Evolutionary conservation across 2,888 invertebrate genomes (phyloP), one percentile per base, ranked within the genome.

Genomic region (Lasioglossum malachurum): DNA sequence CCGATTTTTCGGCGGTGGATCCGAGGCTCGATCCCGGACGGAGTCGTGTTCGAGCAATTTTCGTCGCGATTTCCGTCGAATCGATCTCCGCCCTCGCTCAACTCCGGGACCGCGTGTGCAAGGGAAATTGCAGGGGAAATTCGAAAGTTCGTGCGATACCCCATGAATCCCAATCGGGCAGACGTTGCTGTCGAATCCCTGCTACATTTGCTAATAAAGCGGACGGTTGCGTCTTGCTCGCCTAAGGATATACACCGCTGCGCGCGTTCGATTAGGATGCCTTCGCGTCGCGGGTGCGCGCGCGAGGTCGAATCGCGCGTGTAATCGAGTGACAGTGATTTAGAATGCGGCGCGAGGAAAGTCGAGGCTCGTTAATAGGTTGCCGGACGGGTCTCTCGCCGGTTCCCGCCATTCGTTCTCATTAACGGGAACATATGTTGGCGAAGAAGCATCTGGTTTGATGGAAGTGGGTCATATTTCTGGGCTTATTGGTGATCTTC

Each of bases 91-190:
- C 91, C 92, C 91, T 1, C 92, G 93, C 91, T 92, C 87, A n/a
- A 57, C 92, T 91, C 57, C n/a, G n/a, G 12, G 91, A 92, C 90
- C 91, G 89, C 87, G 90, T 57, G 57, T 57, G 57, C 91, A 93
- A 82, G 92, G 94, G 94, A 95, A 94, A 95, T 95, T 94, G 93
- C 93, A 94, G 93, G 94, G 95, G 94, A 95, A 95, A 94, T 94
- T 93, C 92, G 94, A 94, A 94, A 94, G 94, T 94, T 94, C 92
- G 91, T 89, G 89, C 90, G 91, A 91, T 90, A 91, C 89, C 86
- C 88, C 88, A 91, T 92, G 92, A 93, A 93, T 92, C 91, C 91
- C 89, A 92, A 89, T 91, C 90, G 91, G 31, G 27, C 64, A 31
- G 64, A 0, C 64, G 2, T 64, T 16, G 23, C 38, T 72, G 23